phyloP scores from a whole-genome alignment of 2,797 vertebrate species.

The Acipenser transmontanus region DNA sequence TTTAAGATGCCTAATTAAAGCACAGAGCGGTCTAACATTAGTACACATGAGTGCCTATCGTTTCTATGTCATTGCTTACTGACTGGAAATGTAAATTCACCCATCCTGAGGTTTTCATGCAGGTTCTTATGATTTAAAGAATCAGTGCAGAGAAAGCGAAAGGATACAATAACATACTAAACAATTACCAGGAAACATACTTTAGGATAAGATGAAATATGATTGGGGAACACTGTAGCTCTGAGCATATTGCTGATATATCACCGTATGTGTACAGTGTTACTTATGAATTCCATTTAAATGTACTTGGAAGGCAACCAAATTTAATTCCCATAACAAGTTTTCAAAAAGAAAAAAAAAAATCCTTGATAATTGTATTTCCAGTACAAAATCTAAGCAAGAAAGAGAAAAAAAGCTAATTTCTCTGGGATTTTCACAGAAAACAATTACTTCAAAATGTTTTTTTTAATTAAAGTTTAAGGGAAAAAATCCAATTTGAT shows the following conservation, averaged over 20 bases:
- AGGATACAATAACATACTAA: conserved; percentile 24
- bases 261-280: no score
- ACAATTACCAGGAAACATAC: conserved; percentile 34
- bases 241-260: no score
- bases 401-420: conserved; percentile 25
- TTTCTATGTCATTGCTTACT: background rate
- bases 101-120: conserved; percentile 15
- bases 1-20: no score
- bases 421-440: conserved; percentile 23
- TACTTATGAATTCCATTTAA: conserved; percentile 26
- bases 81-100: background rate
- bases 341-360: conserved; percentile 17
- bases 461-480: conserved; percentile 38
- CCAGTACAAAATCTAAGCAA: conserved; percentile 9
- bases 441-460: conserved; percentile 33
- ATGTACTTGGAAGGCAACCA: conserved; percentile 29
- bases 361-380: conserved; percentile 21
- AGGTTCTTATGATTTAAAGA: conserved; percentile 28
- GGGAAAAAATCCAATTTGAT: conserved; percentile 37
- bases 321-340: conserved; percentile 20
- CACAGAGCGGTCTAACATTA: no score
- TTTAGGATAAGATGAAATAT: conserved; percentile 28
- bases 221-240: background rate
- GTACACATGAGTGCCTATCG: no score
- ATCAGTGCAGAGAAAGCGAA: conserved; percentile 23